Percentiles rank a stretch among this genome's conserved stretches.
Conservation (phyloP, 2,797 vertebrate genomes). For the Protosalanx chinensis region DNA sequence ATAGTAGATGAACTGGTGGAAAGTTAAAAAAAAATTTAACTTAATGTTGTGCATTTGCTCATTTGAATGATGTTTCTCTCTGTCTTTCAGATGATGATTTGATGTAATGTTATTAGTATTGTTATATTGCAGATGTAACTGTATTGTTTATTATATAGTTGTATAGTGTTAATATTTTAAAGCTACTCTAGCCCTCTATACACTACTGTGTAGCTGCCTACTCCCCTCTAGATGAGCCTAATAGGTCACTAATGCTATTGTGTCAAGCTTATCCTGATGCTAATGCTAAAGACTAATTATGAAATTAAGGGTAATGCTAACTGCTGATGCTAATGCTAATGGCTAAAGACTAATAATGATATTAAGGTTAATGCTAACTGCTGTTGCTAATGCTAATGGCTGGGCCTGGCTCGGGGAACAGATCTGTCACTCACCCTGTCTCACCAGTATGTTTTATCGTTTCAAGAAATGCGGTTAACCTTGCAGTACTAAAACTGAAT, state of each 20-base stretch:
- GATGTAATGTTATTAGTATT: not conserved
- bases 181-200: slow-evolving; percentile 8
- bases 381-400: slow-evolving; percentile 10
- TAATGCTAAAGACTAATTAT: slow-evolving; percentile 1
- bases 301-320: slow-evolving; percentile 3
- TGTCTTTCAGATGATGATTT: slow-evolving; percentile 7
- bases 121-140: not conserved
- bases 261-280: slow-evolving; percentile 6
- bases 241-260: slow-evolving; percentile 6
- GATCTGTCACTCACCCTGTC: slow-evolving; percentile 81
- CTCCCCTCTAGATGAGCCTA: not conserved
- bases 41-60: slow-evolving; percentile 10
- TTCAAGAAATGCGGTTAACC: slow-evolving; percentile 99
- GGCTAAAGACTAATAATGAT: not conserved
- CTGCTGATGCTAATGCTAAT: slow-evolving; percentile 11
- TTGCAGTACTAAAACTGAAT: slow-evolving; percentile 99
- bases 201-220: slow-evolving; percentile 6
- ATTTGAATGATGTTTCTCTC: not conserved
- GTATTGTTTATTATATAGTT: slow-evolving; percentile 1
- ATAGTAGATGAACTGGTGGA: not conserved
- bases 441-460: slow-evolving; percentile 97
- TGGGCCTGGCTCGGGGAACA: slow-evolving; percentile 46
- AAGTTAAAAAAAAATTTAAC: no score
- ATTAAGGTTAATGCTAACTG: slow-evolving; percentile 2
- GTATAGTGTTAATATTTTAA: slow-evolving; percentile 5